Conservation (phyloP, 2,888 invertebrate species). For the Frankliniella fusca region DNA sequence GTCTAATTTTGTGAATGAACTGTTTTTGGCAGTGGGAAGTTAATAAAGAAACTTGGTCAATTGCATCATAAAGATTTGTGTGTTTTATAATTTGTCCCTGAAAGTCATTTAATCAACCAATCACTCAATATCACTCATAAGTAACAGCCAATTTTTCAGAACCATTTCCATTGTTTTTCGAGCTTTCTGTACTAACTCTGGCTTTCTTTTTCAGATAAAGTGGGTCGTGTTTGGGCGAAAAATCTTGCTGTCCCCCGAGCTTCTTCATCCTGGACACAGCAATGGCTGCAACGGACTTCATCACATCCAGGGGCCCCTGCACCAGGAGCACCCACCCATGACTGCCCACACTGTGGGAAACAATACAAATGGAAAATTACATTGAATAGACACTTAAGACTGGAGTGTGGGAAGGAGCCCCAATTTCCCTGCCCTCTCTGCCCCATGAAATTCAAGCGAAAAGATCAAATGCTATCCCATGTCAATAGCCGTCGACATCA, state of each 20-base stretch:
- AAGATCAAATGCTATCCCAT: constrained; percentile 48
- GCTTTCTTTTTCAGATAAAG: constrained; percentile 11
- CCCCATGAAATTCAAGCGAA: constrained; percentile 45
- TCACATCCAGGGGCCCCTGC: constrained; percentile 30
- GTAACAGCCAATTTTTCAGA: not conserved
- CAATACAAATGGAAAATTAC: constrained; percentile 34
- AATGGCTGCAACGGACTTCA: not conserved
- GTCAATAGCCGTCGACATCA: constrained; percentile 35
- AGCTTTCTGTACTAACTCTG: not conserved
- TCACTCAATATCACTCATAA: no score
- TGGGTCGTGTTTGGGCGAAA: not conserved
- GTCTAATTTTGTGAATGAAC: no score
- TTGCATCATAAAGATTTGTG: no score
- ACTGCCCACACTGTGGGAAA: constrained; percentile 34
- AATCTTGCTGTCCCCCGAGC: not conserved
- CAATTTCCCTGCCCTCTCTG: constrained; percentile 48
- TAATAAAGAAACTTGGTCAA: no score
- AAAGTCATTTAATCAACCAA: no score
- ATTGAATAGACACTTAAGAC: constrained; percentile 32
- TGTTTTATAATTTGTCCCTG: no score
- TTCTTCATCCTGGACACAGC: constrained; percentile 4
- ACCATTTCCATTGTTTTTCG: not conserved
- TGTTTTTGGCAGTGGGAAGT: no score
- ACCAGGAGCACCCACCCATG: constrained; percentile 38
- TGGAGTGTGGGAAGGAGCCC: constrained; percentile 43